A percentile compares a stretch with the other conserved stretches of the same genome.
These are phyloP conservation scores for Poliocrania exsul DNA, from an alignment of 2,797 vertebrate genomes.

Conservation along the genomic window DNA sequence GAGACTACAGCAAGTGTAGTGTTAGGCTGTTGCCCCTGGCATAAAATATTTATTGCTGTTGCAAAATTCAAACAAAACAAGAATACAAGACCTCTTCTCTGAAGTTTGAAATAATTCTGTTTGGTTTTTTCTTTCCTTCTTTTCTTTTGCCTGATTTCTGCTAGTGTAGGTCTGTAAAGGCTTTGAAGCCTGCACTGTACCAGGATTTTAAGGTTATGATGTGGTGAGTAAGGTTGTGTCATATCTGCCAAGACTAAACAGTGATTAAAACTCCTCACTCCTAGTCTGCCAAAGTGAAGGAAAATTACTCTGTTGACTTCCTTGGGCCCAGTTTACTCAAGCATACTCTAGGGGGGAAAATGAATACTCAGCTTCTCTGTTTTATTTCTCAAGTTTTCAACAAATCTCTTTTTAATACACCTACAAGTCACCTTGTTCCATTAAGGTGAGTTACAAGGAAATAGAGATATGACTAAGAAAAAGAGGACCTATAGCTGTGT, in stretches of 20 bases:
- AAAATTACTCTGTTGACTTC: neutral
- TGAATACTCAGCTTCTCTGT: neutral
- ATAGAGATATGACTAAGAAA: neutral
- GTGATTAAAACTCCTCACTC: neutral
- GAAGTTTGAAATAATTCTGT: neutral
- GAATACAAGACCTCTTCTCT: neutral
- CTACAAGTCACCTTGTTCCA: neutral
- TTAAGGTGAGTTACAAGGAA: neutral
- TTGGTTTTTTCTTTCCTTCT: accelerated
- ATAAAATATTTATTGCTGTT: neutral
- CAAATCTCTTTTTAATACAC: neutral
- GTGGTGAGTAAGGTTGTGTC: neutral
- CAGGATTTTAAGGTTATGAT: neutral
- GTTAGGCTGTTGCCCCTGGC: neutral
- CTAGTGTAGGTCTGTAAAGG: neutral
- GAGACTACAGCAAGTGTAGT: neutral
- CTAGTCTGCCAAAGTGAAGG: neutral
- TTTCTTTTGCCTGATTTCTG: neutral
- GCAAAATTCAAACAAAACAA: neutral
- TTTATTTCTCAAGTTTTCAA: neutral
- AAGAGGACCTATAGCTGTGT: neutral
- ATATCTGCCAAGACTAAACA: neutral
- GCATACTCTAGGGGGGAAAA: neutral
- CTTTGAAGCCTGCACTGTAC: neutral
- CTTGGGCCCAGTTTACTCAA: neutral